These are phyloP conservation scores for Sebastes glaucus DNA, from an alignment of 2,797 vertebrate species.

Conservation along the genomic window DNA sequence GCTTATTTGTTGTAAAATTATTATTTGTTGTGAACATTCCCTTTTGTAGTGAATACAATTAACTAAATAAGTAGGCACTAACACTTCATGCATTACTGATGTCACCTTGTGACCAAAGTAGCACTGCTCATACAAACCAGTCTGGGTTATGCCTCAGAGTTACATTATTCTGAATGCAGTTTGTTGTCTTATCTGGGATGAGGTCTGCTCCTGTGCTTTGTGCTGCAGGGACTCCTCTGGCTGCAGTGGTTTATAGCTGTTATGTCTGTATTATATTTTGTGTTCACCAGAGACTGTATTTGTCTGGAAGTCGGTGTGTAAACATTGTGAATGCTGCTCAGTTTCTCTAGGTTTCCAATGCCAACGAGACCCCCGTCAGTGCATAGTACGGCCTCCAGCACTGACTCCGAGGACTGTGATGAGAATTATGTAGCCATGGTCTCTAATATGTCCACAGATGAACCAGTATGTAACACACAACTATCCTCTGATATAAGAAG, in stretches of 20 bases:
- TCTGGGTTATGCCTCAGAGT: constrained; percentile 41
- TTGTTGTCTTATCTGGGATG: constrained; percentile 46
- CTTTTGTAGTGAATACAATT: constrained; percentile 51
- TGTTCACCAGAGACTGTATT: constrained; percentile 54
- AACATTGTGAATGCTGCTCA: constrained; percentile 89
- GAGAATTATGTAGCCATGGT: constrained; percentile 99
- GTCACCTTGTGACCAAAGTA: constrained; percentile 65
- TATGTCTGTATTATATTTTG: constrained; percentile 54
- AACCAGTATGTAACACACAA: constrained; percentile 91
- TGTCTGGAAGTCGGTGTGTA: constrained; percentile 70
- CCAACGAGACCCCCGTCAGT: constrained; percentile 94
- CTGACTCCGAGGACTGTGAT: constrained; percentile 97
- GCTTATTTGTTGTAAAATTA: not conserved
- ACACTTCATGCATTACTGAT: constrained; percentile 77
- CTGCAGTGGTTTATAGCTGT: constrained; percentile 45
- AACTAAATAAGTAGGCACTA: constrained; percentile 68
- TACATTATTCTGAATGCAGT: constrained; percentile 26
- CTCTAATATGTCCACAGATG: constrained; percentile 93
- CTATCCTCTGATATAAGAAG: constrained; percentile 57
- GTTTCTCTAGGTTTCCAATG: constrained; percentile 94
- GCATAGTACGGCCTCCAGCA: constrained; percentile 98
- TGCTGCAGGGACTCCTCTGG: constrained; percentile 50
- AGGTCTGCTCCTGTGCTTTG: constrained; percentile 50
- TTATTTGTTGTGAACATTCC: constrained; percentile 59
- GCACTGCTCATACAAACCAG: constrained; percentile 40